Evolutionary conservation across 2,888 invertebrate species (phyloP), one percentile per base, ranked within the genome.

Genomic region (Chrysodeixis includens): DNA sequence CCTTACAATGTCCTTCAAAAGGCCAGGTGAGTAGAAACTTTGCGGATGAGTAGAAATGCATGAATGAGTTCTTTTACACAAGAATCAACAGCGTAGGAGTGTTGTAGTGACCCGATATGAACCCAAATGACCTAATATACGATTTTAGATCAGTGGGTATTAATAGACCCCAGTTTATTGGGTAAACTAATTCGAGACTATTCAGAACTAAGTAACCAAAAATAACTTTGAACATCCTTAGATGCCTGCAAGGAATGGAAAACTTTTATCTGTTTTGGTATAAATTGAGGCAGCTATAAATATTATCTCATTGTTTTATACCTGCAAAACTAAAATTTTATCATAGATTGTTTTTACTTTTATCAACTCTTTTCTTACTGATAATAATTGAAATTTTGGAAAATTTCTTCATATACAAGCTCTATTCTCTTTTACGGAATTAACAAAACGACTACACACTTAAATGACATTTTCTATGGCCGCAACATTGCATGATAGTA

Each of bases 1-100:
- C 46, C 46, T 49, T 49, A 49, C 8, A 2, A 10, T 49, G 46
- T 49, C 46, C 46, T 49, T 49, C 46, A 20, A 20, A 49, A 49
- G 46, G 46, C 46, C 20, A 49, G 18, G 46, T 49, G 46, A 20
- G 46, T 49, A 18, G 46, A 20, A 10, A 49, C 18, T 49, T 49
- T 10, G 18, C 12, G 20, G 20, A 20, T 9, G 46, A 49, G 46
- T 49, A 20, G 46, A 18, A 10, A 49, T 12, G 46, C 18, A 20
- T 49, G 46, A 49, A 49, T 49, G 46, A 16, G 46, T 18, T 46
- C 20, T 10, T 49, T 20, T 16, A 20, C 10, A 16, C 10, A 49
- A 18, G 20, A 20, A 10, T 49, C 0, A 49, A 20, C 18, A 16
- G n/a, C 46, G 46, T 46, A 18, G 46, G 10, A 20, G 18, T n/a